Conservation (phyloP, 1,140 invertebrate genomes). For the Ericerus pela region DNA sequence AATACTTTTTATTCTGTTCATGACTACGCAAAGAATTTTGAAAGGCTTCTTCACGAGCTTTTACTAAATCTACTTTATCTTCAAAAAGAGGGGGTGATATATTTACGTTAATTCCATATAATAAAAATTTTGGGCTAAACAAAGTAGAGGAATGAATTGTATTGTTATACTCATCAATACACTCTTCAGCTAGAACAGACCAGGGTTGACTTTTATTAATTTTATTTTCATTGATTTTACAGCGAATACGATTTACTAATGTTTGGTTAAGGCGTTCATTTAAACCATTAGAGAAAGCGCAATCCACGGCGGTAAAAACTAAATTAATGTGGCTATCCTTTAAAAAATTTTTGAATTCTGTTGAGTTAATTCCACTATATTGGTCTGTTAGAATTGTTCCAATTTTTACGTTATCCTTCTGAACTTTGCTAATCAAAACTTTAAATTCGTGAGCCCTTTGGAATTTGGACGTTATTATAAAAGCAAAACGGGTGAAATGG, state of each 20-base stretch:
- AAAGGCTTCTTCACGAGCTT: no score
- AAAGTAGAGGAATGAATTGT: not conserved
- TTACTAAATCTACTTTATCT: no score
- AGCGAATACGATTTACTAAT: not conserved
- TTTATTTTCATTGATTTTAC: not conserved
- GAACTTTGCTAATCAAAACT: no score
- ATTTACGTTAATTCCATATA: no score
- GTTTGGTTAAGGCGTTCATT: not conserved
- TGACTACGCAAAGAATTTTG: no score
- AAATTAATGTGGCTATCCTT: not conserved
- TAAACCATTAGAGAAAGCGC: not conserved
- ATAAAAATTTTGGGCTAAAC: not conserved
- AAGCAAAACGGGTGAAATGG: no score
- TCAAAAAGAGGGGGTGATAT: no score
- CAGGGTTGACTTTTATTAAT: not conserved
- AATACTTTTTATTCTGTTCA: no score
- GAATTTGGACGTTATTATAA: constrained; percentile 16
- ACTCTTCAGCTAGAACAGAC: not conserved
- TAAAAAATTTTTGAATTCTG: not conserved
- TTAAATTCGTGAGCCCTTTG: constrained; percentile 13
- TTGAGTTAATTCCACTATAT: constrained; percentile 23
- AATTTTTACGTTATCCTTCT: constrained; percentile 25
- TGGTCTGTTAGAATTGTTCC: constrained; percentile 27
- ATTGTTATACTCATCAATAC: not conserved
- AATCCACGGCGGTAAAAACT: not conserved